Evolutionary conservation across 2,113 vertebrate genomes (phyloP), one percentile per base, ranked within the genome.

Genomic region (Xenopus tropicalis): DNA sequence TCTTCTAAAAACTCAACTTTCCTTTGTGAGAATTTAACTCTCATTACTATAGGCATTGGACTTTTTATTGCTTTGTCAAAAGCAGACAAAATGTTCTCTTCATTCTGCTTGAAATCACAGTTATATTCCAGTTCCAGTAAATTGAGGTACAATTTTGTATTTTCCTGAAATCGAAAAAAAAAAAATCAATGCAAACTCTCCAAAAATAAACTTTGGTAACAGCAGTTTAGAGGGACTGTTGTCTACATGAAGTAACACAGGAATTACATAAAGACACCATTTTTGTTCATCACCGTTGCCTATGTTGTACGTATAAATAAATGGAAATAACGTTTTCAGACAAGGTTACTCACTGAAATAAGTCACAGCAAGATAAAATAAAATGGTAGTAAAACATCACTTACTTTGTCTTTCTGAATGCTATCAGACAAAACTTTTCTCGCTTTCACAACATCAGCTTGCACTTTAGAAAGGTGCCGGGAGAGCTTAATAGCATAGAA

Each of bases 1-100:
- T 99, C 98, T 86, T 99, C 98, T 14, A 99, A 92, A 79, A 99
- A 99, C 69, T 98, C 96, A 7, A 99, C 95, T 87, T 99, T 99
- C 74, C 97, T 88, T 78, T 99, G 97, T 1, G 96, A 94, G 87
- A 99, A 99, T 0, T 93, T 92, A 71, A 98, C 89, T 75, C 92
- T 94, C 25, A 93, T 92, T 79, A 97, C 95, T 17, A 96, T 86
- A 0, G 94, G 85, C 90, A 99, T 80, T 0, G 89, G 84, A 71
- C 96, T 96, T 66, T 80, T 88, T 62, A 98, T 78, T 1, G 96
- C 98, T 59, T 88, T 93, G 83, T 99, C 95, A 25, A 99, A 99
- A 80, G 93, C 96, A 56, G 88, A 90, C 82, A 98, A 66, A 81
- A 99, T 96, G 83, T 95, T 94, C 0, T 89, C 90, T 82, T 99